Base-by-base conservation (phyloP, 2,113 vertebrate species). In the Sinocyclocheilus anophthalmus region DNA sequence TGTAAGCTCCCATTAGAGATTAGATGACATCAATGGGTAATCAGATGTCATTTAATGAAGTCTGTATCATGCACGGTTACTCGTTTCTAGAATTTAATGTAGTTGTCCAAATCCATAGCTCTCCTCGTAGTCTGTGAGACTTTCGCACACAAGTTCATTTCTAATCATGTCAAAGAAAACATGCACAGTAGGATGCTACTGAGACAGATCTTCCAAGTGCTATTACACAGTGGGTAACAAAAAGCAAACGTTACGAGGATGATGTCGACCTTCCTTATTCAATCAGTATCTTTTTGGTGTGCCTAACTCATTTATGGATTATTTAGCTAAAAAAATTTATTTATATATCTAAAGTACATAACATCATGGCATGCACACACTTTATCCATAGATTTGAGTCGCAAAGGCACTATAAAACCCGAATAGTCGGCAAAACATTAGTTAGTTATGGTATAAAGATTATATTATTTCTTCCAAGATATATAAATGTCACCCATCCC, bases 161-260 rank as follows among this genome's bases (percentile, higher is more conserved):
- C 33, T 48, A 78, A 76, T 42, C 61, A 78, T 45, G 76, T 81
- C 14, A 59, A 61, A n/a, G 33, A 80, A 72, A 37, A 86, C 42
- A 42, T 8, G 53, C 8, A 42, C 42, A 42, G 20, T 80, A 87
- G 26, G 59, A 63, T 80, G 33, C 59, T 84, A 11, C 2, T n/a
- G 39, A 84, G 50, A 86, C 61, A 67, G 75, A 86, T 77, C 59
- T 84, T 89, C 73, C 76, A 90, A 88, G 87, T 91, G 88, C 87
- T 88, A 87, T 88, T 85, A 91, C 82, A 83, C 70, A 80, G 48
- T 69, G 75, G 48, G n/a, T 86, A 42, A 78, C 57, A 48, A 48
- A 48, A 48, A 48, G 45, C 45, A 48, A 48, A 48, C 0, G 45
- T 48, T 42, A 57, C 18, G 26, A 48, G 24, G 33, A 37, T 59